Base-by-base conservation (phyloP, 2,113 vertebrate species). In the Aix galericulata region DNA sequence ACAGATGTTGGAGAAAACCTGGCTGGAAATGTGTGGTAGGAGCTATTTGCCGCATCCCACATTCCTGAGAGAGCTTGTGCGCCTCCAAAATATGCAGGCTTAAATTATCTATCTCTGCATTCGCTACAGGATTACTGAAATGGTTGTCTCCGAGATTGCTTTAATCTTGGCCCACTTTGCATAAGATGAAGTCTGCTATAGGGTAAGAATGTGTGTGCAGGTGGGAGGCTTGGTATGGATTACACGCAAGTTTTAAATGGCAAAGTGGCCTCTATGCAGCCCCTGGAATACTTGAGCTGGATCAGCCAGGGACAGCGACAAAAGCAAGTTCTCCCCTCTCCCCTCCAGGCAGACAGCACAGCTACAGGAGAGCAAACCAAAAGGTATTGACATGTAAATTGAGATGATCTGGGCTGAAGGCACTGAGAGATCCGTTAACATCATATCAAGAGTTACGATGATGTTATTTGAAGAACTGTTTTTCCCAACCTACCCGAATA, bases 371-470 rank as follows among this genome's bases (percentile, higher is more conserved):
- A 77, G 72, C 52, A 60, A 63, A 74, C 21, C 36, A 72, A 32
- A 90, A 73, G 12, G 23, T 77, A 74, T 20, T 94, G 58, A 77
- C 63, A 42, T 66, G 55, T 42, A 82, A 67, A 80, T 71, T 34
- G 59, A 88, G 67, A 38, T 62, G 27, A 58, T 83, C 40, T 59
- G 40, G 74, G 50, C 72, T 77, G 75, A 76, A 86, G 40, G 55
- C 56, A 31, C 38, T n/a, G 48, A 46, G 52, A 89, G 50, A 36
- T 15, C 3, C 42, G 18, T 75, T 86, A 86, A 88, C 88, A 88
- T 42, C 8, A 1, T 31, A 62, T 56, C 32, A 69, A 71, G 31
- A 44, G 50, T 68, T 79, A 36, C 0, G 1, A 40, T 0, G 1
- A 13, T 62, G 36, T 40, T 66, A 31, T 77, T 86, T 86, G 85